Percentiles rank a stretch among this genome's conserved stretches.
phyloP scores from a whole-genome alignment of 2,888 invertebrate genomes.

The Chloroclystis v-ata region DNA sequence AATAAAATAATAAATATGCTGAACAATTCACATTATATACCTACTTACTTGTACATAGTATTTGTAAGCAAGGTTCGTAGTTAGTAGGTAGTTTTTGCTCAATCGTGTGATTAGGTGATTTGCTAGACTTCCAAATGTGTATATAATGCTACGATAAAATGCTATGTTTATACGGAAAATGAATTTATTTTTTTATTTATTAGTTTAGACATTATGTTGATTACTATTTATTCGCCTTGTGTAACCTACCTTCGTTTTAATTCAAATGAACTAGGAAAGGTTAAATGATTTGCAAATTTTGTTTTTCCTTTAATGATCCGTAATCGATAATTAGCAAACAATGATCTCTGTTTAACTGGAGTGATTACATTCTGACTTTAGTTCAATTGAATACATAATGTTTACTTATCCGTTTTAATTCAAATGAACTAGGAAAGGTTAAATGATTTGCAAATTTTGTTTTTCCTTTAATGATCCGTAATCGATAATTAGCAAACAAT shows the following conservation, averaged over 20 bases:
- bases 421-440: too few species aligned
- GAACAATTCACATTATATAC: neutral
- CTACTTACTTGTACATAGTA: neutral
- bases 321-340: conserved; percentile 1
- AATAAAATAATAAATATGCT: too few species aligned
- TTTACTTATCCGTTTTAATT: too few species aligned
- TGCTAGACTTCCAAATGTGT: conserved; percentile 36
- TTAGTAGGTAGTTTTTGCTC: conserved; percentile 58
- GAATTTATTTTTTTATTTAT: neutral
- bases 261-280: too few species aligned
- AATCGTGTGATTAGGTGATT: conserved; percentile 52
- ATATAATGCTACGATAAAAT: neutral
- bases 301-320: neutral
- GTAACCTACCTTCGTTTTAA: too few species aligned
- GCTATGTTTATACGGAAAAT: neutral
- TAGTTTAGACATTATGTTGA: neutral
- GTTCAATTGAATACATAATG: too few species aligned
- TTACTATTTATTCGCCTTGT: too few species aligned
- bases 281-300: too few species aligned
- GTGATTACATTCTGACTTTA: neutral
- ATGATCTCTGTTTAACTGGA: neutral
- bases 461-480: neutral
- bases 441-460: too few species aligned
- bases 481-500: neutral
- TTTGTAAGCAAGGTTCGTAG: neutral